Base-by-base conservation (phyloP, 2,888 invertebrate species). In the Salpingus planirostris region DNA sequence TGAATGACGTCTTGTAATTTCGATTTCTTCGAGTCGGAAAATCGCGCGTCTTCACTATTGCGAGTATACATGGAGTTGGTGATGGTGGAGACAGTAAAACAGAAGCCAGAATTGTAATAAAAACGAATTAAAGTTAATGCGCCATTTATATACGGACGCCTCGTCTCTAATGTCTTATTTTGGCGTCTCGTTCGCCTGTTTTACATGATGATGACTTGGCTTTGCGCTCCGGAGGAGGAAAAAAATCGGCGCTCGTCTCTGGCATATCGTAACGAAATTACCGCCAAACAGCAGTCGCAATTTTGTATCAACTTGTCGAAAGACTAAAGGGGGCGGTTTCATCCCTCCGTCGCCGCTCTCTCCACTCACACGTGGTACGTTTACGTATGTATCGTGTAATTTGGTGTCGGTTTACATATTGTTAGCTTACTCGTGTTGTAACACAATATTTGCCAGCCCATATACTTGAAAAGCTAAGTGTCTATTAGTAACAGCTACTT, bases 401-500 rank as follows among this genome's bases (percentile, higher is more conserved):
- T n/a, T n/a, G n/a, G 44, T 49, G 50, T 55, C 44, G 42, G 57
- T 58, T 61, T 61, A 58, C 60, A 56, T 55, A 57, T 60, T 58
- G 59, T 59, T 61, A 61, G 52, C 47, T 49, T 53, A 51, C 47
- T 49, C 41, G 48, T 52, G 61, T n/a, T n/a, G n/a, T 50, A 61
- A 61, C 50, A 47, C 47, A 58, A 62, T 62, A 59, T 60, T 60
- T 59, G 51, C 55, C 46, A 54, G 52, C 50, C 54, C 43, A 56
- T 58, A 53, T 52, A 43, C 52, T 54, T 47, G 47, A 54, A 47
- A 49, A 46, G 50, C 54, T 59, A 59, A 59, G 59, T 61, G 59
- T 60, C 59, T 59, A 59, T 60, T 59, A 57, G 57, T 54, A 58
- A 60, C 54, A 56, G 59, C 57, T 56, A 60, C 60, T 60, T 55